Evolutionary conservation across 2,888 invertebrate genomes (phyloP).

Genomic region (Auanema freiburgensis): DNA sequence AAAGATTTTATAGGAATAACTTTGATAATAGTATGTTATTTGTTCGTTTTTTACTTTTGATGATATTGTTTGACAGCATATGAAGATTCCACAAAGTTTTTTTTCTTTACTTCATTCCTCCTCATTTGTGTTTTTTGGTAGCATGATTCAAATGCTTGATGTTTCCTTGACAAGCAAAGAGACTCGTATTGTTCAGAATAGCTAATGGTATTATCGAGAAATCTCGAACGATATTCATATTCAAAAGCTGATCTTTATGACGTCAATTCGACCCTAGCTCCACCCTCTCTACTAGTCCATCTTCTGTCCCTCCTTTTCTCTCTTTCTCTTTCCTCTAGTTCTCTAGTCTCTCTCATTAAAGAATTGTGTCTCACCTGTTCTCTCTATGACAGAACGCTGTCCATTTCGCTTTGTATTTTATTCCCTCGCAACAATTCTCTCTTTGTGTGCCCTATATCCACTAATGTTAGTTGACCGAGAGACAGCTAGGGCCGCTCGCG

Average conservation of each 20-base stretch:
- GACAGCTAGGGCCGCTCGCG: too few relatives aligned
- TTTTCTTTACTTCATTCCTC: background rate
- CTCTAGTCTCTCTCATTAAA: background rate
- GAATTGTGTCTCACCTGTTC: too few relatives aligned
- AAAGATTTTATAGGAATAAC: background rate
- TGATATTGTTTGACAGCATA: background rate
- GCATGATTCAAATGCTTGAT: background rate
- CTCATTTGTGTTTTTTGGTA: background rate
- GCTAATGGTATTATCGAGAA: too few relatives aligned
- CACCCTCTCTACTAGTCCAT: slow-evolving; percentile 3
- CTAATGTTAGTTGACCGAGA: too few relatives aligned
- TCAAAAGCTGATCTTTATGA: slow-evolving; percentile 7
- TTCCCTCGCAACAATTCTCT: too few relatives aligned
- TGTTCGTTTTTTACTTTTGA: background rate
- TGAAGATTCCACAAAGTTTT: background rate
- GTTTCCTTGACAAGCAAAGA: too few relatives aligned
- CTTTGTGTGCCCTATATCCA: too few relatives aligned
- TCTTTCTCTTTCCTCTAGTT: background rate
- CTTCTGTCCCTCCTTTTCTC: background rate
- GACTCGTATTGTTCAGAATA: too few relatives aligned
- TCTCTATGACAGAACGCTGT: too few relatives aligned
- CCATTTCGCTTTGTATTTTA: too few relatives aligned
- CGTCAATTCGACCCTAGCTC: slow-evolving; percentile 9
- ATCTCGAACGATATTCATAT: too few relatives aligned
- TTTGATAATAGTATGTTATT: background rate